Evolutionary conservation across 2,888 invertebrate genomes (phyloP), one percentile per base, ranked within the genome.

Genomic region (Stictocephala bisonia): DNA sequence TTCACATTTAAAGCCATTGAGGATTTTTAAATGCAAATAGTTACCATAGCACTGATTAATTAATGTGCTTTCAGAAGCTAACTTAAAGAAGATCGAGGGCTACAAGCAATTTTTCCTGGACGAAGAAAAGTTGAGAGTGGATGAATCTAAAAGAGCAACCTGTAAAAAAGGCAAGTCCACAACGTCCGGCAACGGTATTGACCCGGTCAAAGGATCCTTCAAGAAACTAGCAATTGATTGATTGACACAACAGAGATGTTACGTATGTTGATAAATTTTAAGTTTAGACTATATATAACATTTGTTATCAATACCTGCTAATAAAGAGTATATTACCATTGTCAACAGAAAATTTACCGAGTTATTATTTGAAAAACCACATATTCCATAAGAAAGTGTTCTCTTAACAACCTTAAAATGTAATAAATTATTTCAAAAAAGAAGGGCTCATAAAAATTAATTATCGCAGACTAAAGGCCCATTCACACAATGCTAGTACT

Each of bases 221-320:
- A 79, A 79, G 64, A 79, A 79, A 73, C 75, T 81, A 31, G 78
- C 78, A 4, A 71, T 81, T 18, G 80, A 80, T 75, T 81, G 74
- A 77, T 53, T 13, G 72, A 40, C 9, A 18, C 35, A 9, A 29
- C 31, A 31, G 56, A 29, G 56, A 27, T 56, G 27, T 29, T 18
- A 18, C 27, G n/a, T 29, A 15, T 56, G 56, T 56, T 27, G 31
- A 56, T 56, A 56, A 56, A 56, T 56, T 56, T 56, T 29, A 56
- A 7, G 56, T 29, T 56, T 56, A 56, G 56, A 56, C 18, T 56
- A 29, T 11, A 24, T 15, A 18, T 51, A 1, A 60, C 35, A 35
- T 31, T 60, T 20, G 60, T 22, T 35, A 20, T 35, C 7, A 35
- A 60, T 22, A 22, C 35, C 11, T 35, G 35, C 15, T 60, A 60